A percentile compares a stretch with the other conserved stretches of the same genome.
phyloP scores from a whole-genome alignment of 2,888 invertebrate species.

The Coecobrya sp. region DNA sequence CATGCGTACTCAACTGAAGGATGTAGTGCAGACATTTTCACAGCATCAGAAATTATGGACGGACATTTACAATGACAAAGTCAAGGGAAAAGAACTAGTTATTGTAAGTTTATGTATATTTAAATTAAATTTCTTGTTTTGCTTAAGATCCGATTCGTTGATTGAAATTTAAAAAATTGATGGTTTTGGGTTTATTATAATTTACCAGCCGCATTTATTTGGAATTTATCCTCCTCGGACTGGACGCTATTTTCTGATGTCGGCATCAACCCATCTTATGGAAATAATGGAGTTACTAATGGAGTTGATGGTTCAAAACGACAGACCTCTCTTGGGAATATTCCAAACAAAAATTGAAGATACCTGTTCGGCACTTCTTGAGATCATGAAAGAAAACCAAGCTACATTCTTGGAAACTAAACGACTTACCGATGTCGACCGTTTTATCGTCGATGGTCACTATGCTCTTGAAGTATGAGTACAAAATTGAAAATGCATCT shows the following conservation, averaged over 20 bases:
- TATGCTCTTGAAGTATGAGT: conserved; percentile 13
- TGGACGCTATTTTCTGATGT: too few relatives aligned
- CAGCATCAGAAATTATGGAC: too few relatives aligned
- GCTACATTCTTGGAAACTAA: not conserved
- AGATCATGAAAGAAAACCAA: not conserved
- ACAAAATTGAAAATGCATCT: too few relatives aligned
- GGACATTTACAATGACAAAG: not conserved
- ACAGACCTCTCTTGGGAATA: not conserved
- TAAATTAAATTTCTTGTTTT: not conserved
- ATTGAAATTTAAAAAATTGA: too few relatives aligned
- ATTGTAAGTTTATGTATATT: not conserved
- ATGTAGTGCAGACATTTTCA: too few relatives aligned
- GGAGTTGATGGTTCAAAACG: not conserved
- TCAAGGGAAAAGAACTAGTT: not conserved
- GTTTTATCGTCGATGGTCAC: not conserved
- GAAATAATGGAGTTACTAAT: not conserved
- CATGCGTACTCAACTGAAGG: too few relatives aligned
- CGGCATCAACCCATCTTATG: not conserved
- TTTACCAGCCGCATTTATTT: too few relatives aligned
- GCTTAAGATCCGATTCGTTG: too few relatives aligned
- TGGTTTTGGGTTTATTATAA: too few relatives aligned
- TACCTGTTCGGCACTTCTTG: not conserved
- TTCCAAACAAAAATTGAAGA: not conserved
- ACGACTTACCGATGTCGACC: not conserved
- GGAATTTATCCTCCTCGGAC: too few relatives aligned